Percentiles rank a stretch among this genome's conserved stretches.
phyloP scores from a whole-genome alignment of 2,888 invertebrate species.

The Deladenus siricidicola region DNA sequence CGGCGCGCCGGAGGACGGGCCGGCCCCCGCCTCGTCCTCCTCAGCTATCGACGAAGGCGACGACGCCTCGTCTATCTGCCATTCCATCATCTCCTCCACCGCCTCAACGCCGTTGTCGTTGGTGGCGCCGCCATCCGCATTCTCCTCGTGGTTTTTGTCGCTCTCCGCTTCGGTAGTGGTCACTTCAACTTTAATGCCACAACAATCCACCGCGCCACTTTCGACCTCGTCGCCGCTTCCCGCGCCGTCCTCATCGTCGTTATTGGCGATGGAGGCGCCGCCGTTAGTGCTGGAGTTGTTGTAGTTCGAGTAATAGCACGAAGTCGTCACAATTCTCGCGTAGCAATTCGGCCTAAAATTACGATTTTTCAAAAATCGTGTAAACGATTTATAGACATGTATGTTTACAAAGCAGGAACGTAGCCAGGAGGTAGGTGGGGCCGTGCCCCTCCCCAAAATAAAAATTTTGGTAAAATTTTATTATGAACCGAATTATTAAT shows the following conservation, averaged over 20 bases:
- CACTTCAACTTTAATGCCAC: neutral
- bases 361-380: no score
- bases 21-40: neutral
- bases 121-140: constrained; percentile 59
- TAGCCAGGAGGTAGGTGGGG: no score
- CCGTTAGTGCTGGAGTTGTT: constrained; percentile 29
- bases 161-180: neutral
- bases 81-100: neutral
- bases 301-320: neutral
- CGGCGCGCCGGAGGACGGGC: neutral
- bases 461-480: no score
- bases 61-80: neutral
- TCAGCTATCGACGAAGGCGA: neutral
- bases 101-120: neutral
- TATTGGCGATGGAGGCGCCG: neutral
- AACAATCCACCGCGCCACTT: neutral
- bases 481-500: no score
- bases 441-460: no score
- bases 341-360: constrained; percentile 44
- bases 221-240: neutral
- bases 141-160: neutral
- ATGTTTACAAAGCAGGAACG: no score
- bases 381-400: no score
- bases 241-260: neutral
- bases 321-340: constrained; percentile 63